Evolutionary conservation across 2,888 invertebrate genomes (phyloP), one percentile per base, ranked within the genome.

Genomic region (Thera britannica): DNA sequence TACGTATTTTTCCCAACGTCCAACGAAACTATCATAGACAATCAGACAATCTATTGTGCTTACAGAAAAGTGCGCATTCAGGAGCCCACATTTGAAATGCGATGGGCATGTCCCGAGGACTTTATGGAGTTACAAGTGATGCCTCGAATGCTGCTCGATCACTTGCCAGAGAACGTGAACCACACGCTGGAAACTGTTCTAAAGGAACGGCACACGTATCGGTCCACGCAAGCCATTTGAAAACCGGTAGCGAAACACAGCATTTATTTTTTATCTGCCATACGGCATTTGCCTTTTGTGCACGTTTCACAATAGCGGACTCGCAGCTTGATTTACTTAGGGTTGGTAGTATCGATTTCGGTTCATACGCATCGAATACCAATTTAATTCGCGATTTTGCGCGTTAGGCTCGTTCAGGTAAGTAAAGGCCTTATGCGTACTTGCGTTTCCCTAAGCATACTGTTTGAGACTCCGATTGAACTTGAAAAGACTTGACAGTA

Each of bases 131-230:
- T 98, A 62, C 95, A 96, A 77, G 97, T 98, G 62, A 97, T 97
- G 95, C 97, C 97, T 5, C 94, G 96, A 59, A 98, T 98, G 97
- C 84, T 98, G 3, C 93, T 97, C 1, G 98, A 98, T 87, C 98
- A 98, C 85, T 90, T 98, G 58, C 98, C 98, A 0, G 96, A 97
- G 83, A 96, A 96, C 83, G 95, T 98, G 23, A 95, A 96, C 76
- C 93, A 95, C 75, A 96, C 97, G 35, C 89, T 98, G 61, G 94
- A 95, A 61, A 95, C 95, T 0, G 93, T 97, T 58, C 83, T 96
- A 34, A 91, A 94, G 54, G 95, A 95, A 76, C 79, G 88, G 46
- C 91, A 92, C 71, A 85, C 90, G 36, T 94, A 93, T 65, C 86
- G 93, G 51, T 83, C 90, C 69, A 92, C 92, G 23, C 93, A 93